Base-by-base conservation (phyloP, 2,888 invertebrate genomes). In the Drosophila pegasa region DNA sequence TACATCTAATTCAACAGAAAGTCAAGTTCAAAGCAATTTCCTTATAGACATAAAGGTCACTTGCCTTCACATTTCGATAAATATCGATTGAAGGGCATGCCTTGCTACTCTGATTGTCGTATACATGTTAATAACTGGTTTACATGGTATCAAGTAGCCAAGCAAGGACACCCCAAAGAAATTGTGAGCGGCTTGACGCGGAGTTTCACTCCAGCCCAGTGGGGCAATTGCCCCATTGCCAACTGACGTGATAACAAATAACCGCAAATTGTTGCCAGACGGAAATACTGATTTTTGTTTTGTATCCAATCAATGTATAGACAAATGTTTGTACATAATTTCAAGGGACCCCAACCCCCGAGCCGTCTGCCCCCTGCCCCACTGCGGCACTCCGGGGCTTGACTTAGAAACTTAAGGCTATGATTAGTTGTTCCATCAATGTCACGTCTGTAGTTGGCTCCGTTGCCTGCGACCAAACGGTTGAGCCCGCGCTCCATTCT, bases 201-300 rank as follows among this genome's bases (percentile, higher is more conserved):
- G 50, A 35, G 50, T 22, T 10, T 29, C 7, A 7, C 45, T 18
- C 18, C 31, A 31, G n/a, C 35, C 60, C 61, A n/a, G n/a, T n/a
- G n/a, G n/a, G n/a, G n/a, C n/a, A 48, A 31, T 33, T 8, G 20
- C 9, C 48, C 48, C 31, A 90, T 89, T 88, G 83, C 81, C 78
- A 73, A 80, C 88, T 91, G 89, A 83, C 90, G 91, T 91, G 90
- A 88, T 90, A 89, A 80, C 80, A 83, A 89, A 89, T 80, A 85
- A 85, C 88, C 84, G 75, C 86, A 85, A 85, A 66, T 70, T 83
- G 65, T 66, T 78, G 71, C 63, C 64, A 63, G 64, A 63, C 63
- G 35, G 27, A 43, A 63, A 63, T 78, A 43, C 33, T 73, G 59
- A 62, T 75, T 73, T 79, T 75, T 60, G 20, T 54, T 66, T 58